Conservation (phyloP, 2,888 invertebrate species). For the Chrysolina haemoptera region DNA sequence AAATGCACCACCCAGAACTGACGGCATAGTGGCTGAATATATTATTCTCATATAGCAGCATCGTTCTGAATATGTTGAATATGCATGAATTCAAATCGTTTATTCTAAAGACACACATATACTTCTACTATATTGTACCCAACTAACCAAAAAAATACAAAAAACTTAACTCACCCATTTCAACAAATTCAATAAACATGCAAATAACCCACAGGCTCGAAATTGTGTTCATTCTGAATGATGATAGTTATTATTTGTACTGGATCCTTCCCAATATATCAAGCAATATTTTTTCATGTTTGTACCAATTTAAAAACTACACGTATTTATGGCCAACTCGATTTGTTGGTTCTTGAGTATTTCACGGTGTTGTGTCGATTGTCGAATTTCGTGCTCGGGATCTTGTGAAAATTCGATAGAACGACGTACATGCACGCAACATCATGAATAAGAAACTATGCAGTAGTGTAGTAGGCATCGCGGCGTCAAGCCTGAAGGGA, state of each 20-base stretch:
- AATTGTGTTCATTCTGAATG: neutral
- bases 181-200: conserved; percentile 1
- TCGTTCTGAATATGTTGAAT: too few relatives aligned
- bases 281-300: conserved; percentile 7
- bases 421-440: neutral
- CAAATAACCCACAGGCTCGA: neutral
- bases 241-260: neutral
- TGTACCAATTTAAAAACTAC: conserved; percentile 1
- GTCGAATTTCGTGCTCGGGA: neutral
- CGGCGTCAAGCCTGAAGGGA: neutral
- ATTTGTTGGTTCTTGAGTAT: neutral
- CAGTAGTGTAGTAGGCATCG: neutral
- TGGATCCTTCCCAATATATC: neutral
- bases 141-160: neutral
- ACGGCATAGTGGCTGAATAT: too few relatives aligned
- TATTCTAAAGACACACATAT: too few relatives aligned
- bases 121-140: too few relatives aligned
- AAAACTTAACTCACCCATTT: conserved; percentile 15
- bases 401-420: conserved; percentile 1
- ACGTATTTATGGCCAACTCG: conserved; percentile 16
- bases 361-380: neutral
- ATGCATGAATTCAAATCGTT: too few relatives aligned
- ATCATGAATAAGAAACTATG: neutral
- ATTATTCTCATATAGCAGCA: too few relatives aligned
- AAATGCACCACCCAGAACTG: too few relatives aligned